These are phyloP conservation scores for Epinephelus lanceolatus DNA, from an alignment of 2,113 vertebrate genomes.

Conservation along the genomic window DNA sequence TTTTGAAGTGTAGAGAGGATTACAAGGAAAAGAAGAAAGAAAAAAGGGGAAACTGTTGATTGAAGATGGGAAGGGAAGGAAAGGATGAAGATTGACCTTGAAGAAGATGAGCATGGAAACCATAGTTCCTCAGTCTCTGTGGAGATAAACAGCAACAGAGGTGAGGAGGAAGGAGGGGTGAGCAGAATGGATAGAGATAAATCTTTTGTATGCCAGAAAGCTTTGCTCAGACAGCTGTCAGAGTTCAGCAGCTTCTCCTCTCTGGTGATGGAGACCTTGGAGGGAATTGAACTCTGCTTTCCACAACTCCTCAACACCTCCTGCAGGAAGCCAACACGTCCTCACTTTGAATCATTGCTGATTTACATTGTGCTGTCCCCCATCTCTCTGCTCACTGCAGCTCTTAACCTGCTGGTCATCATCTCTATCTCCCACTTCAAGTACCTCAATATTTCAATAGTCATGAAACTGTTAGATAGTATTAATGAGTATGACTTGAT, in stretches of 20 bases:
- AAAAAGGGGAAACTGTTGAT: too few species aligned
- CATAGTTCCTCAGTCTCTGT: neutral
- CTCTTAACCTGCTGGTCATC: conserved; percentile 29
- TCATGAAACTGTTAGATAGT: neutral
- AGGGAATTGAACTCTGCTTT: conserved; percentile 33
- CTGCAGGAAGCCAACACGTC: conserved; percentile 14
- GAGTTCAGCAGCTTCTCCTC: neutral
- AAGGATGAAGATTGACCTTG: neutral
- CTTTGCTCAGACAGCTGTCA: neutral
- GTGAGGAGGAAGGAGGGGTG: neutral
- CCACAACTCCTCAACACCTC: conserved; percentile 44
- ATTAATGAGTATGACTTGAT: neutral
- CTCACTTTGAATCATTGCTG: neutral
- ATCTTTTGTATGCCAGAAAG: neutral
- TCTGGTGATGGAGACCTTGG: neutral
- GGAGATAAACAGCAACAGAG: neutral
- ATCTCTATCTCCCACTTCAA: conserved; percentile 24
- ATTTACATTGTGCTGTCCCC: neutral
- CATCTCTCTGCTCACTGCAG: conserved; percentile 2
- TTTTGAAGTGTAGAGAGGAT: too few species aligned
- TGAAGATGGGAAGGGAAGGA: too few species aligned
- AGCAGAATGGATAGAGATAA: neutral
- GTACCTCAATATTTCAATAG: neutral
- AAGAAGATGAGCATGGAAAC: neutral
- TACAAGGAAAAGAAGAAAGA: too few species aligned